Evolutionary conservation across 2,113 vertebrate species (phyloP), one percentile per base, ranked within the genome.

Genomic region (Mohoua ochrocephala): DNA sequence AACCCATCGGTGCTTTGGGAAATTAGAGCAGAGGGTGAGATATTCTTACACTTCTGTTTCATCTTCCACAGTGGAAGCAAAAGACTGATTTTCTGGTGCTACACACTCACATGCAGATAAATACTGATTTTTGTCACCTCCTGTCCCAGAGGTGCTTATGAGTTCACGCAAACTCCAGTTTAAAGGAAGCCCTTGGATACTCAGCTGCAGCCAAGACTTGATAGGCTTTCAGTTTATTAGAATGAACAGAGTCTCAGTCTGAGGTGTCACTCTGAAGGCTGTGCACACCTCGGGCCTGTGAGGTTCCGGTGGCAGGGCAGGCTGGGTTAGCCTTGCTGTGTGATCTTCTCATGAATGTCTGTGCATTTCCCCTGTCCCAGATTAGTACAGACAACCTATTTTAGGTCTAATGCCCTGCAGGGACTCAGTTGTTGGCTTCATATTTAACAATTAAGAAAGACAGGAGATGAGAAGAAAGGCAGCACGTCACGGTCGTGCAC

Each of bases 81-180:
- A 42, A 52, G 12, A 61, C 3, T 20, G 7, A 37, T 33, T 42
- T 84, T 17, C 30, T 71, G 15, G 17, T 60, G 15, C 13, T 45
- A 27, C 12, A 24, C 11, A 13, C 0, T 0, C 2, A 19, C 1
- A 33, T 22, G 16, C 9, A 39, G 13, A n/a, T 4, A 61, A 47
- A 30, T 13, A n/a, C 10, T 35, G 37, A 18, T 53, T 22, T 89
- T 57, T 67, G 13, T 71, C 53, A 10, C 30, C 24, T 59, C 7
- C 19, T 31, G n/a, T 67, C 47, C n/a, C 37, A 68, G 39, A 50
- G 13, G 10, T 39, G 47, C 8, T 63, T 14, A 6, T 2, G 6
- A n/a, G 56, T 56, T 39, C 44, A 75, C 24, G 7, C 6, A 28
- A 3, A 8, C 12, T 61, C 35, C 37, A 37, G 1, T 68, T 80